A percentile compares a stretch with the other conserved stretches of the same genome.
phyloP scores from a whole-genome alignment of 2,888 invertebrate species.

The Scaptomyza polygonia region DNA sequence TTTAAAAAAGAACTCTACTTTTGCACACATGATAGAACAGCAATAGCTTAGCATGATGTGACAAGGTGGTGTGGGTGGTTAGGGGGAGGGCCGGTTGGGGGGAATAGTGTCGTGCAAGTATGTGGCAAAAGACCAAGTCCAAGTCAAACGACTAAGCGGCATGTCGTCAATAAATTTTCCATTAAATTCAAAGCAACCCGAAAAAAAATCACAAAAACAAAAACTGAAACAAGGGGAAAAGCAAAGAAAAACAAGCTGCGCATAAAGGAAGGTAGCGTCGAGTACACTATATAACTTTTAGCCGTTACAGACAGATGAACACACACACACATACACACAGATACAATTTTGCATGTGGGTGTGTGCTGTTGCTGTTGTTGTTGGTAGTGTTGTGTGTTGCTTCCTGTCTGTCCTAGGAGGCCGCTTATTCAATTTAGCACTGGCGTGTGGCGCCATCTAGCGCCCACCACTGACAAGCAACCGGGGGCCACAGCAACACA shows the following conservation, averaged over 20 bases:
- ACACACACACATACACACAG: constrained; percentile 22
- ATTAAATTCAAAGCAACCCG: constrained; percentile 77
- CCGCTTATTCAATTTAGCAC: constrained; percentile 72
- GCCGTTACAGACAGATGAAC: constrained; percentile 27
- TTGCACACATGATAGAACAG: constrained; percentile 70
- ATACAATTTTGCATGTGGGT: constrained; percentile 5
- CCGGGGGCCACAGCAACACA: constrained; percentile 35
- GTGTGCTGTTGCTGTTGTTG: too few relatives aligned
- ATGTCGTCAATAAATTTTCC: constrained; percentile 82
- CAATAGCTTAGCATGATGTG: constrained; percentile 19
- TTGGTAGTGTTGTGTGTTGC: constrained; percentile 69
- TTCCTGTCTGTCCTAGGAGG: constrained; percentile 67
- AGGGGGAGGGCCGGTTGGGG: constrained; percentile 10
- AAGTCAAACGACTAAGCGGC: constrained; percentile 78
- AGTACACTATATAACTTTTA: constrained; percentile 76
- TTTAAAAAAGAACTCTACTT: constrained; percentile 49
- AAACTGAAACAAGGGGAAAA: constrained; percentile 28
- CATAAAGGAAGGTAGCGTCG: constrained; percentile 67
- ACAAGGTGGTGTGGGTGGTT: too few relatives aligned
- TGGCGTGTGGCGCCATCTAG: constrained; percentile 75
- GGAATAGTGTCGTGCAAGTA: constrained; percentile 2
- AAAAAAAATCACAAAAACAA: constrained; percentile 51
- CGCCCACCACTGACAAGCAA: constrained; percentile 54
- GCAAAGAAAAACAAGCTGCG: constrained; percentile 55
- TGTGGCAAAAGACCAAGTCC: constrained; percentile 73